phyloP scores from a whole-genome alignment of 1,140 invertebrate genomes.

The Vanessa atalanta region DNA sequence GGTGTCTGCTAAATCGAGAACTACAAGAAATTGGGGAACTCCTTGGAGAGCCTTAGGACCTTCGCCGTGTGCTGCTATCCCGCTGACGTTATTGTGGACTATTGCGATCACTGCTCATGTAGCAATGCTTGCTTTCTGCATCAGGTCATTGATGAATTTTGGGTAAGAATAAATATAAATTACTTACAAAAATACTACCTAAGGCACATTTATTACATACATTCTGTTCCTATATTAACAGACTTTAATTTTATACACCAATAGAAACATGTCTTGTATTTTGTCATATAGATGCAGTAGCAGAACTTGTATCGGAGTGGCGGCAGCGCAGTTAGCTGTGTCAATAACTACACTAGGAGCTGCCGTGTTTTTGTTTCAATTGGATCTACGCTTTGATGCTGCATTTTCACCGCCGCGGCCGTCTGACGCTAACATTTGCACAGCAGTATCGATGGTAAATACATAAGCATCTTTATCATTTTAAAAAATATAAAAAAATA shows the following conservation, averaged over 20 bases:
- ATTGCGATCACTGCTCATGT: constrained; percentile 74
- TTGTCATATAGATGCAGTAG: constrained; percentile 56
- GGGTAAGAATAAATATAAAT: constrained; percentile 51
- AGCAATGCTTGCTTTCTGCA: constrained; percentile 73
- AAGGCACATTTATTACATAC: no score
- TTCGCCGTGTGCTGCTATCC: constrained; percentile 69
- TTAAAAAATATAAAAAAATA: neutral
- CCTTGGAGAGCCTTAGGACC: constrained; percentile 80
- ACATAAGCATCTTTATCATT: neutral
- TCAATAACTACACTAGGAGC: constrained; percentile 64
- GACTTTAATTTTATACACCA: no score
- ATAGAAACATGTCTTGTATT: neutral
- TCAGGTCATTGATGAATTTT: constrained; percentile 68
- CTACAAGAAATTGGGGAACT: constrained; percentile 66
- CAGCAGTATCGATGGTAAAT: constrained; percentile 72
- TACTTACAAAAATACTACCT: neutral
- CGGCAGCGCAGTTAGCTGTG: constrained; percentile 61
- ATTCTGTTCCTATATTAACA: no score
- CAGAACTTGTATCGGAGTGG: constrained; percentile 68
- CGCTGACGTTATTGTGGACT: constrained; percentile 78
- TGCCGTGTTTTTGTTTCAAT: constrained; percentile 65
- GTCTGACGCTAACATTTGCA: constrained; percentile 66
- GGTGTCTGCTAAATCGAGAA: constrained; percentile 71
- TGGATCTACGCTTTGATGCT: constrained; percentile 66
- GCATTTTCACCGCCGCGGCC: constrained; percentile 64